Base-by-base conservation (phyloP, 2,797 vertebrate species). In the Brachymystax lenok region DNA sequence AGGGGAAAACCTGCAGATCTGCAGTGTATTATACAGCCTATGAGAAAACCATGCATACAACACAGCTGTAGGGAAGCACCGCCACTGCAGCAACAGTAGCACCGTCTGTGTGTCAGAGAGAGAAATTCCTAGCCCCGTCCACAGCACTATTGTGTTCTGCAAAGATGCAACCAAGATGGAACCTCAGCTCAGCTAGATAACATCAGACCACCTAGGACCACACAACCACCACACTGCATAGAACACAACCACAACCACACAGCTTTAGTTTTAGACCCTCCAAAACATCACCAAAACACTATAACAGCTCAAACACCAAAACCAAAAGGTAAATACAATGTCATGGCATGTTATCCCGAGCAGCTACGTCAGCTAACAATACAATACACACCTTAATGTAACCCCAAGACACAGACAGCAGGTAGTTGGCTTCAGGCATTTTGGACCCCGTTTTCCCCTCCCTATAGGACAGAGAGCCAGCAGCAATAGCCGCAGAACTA, bases 351-450 rank as follows among this genome's bases (percentile, higher is more conserved):
- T 82, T 59, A 90, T 86, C 85, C 88, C 74, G 21, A 85, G 78
- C 30, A 79, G 78, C 84, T 86, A 90, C 78, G 81, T 87, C 89
- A 84, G 77, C 80, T 79, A 86, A 66, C 46, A 8, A 17, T 63
- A 10, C 59, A 33, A 79, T 90, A 99, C 97, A 94, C 96, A 99
- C 98, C 98, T 99, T 99, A 86, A 99, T 99, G 83, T 99, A 99
- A 93, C 98, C 98, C 98, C 98, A 99, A 89, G 98, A 99, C 78
- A 99, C 97, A 82, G 98, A 98, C 83, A 99, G 94, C 89, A 99
- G 95, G 95, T 98, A 98, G 92, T 99, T 99, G 84, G 97, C 97
- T 94, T 99, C 98, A 91, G 98, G 98, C 98, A 99, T 99, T 97
- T 98, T 98, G 96, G 94, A 96, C 92, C 88, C 85, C 82, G 95